These are phyloP conservation scores for Salvator merianae DNA, from an alignment of 2,113 vertebrate genomes.

Conservation along the genomic window DNA sequence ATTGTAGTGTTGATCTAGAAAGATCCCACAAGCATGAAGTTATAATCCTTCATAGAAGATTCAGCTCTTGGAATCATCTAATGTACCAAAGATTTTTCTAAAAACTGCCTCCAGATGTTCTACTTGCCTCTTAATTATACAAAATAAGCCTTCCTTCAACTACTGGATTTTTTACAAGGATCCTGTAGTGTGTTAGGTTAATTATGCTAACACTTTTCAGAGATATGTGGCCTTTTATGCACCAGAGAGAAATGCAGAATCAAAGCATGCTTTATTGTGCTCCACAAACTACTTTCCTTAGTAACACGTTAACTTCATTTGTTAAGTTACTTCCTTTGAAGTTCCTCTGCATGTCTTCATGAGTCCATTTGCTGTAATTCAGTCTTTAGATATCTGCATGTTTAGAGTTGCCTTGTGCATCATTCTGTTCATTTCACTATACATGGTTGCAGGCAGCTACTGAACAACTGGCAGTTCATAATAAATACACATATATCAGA, in stretches of 20 bases:
- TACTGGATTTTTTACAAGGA: neutral
- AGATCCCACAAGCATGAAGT: neutral
- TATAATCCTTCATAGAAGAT: neutral
- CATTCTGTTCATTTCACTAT: neutral
- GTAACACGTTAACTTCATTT: neutral
- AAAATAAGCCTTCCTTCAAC: too few relatives aligned
- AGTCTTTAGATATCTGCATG: neutral
- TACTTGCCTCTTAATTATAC: neutral
- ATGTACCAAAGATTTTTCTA: neutral
- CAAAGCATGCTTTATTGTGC: neutral
- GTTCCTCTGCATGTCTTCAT: neutral
- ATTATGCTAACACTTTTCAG: neutral
- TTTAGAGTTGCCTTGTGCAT: neutral
- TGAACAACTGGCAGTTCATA: neutral
- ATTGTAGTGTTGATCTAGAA: constrained; percentile 61
- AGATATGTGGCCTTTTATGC: neutral
- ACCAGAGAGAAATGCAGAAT: too few relatives aligned
- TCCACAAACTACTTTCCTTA: neutral
- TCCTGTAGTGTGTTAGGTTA: neutral
- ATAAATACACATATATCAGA: neutral
- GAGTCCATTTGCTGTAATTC: neutral
- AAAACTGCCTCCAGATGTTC: neutral
- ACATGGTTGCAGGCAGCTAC: neutral
- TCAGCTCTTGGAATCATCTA: neutral
- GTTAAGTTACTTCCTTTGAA: neutral